These are phyloP conservation scores for Drosophila lacteicornis DNA, from an alignment of 1,140 invertebrate species.

Conservation along the genomic window DNA sequence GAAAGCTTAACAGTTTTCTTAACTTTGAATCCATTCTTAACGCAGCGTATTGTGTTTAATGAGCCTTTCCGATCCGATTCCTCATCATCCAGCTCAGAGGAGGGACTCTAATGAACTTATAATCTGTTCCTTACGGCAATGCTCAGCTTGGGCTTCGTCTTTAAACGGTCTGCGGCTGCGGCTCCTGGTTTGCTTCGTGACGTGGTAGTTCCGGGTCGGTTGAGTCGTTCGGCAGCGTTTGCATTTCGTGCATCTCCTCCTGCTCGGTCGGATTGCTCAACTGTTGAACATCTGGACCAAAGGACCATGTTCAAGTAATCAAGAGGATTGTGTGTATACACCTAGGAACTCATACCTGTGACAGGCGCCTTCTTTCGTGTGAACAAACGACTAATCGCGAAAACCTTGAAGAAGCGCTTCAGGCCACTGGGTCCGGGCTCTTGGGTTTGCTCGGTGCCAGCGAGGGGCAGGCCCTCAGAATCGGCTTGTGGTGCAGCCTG, in stretches of 20 bases:
- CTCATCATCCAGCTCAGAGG: no score
- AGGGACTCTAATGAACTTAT: background rate
- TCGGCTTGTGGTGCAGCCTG: background rate
- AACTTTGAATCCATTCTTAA: background rate
- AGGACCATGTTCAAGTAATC: background rate
- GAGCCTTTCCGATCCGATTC: background rate
- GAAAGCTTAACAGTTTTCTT: no score
- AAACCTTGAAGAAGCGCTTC: background rate
- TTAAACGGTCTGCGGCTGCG: background rate
- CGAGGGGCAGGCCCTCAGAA: background rate
- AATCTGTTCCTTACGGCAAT: background rate
- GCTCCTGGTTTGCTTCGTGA: background rate
- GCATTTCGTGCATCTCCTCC: conserved; percentile 3
- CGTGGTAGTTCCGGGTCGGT: background rate
- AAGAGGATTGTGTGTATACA: background rate
- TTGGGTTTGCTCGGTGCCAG: no score
- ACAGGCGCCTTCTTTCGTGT: background rate
- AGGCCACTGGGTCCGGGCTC: background rate
- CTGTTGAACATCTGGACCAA: background rate
- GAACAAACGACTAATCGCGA: background rate
- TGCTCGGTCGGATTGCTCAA: background rate
- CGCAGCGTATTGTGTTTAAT: background rate
- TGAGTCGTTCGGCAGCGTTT: background rate
- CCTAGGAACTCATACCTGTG: background rate
- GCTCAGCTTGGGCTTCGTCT: background rate